Conservation (phyloP, 2,888 invertebrate genomes). For the Alitta virens region DNA sequence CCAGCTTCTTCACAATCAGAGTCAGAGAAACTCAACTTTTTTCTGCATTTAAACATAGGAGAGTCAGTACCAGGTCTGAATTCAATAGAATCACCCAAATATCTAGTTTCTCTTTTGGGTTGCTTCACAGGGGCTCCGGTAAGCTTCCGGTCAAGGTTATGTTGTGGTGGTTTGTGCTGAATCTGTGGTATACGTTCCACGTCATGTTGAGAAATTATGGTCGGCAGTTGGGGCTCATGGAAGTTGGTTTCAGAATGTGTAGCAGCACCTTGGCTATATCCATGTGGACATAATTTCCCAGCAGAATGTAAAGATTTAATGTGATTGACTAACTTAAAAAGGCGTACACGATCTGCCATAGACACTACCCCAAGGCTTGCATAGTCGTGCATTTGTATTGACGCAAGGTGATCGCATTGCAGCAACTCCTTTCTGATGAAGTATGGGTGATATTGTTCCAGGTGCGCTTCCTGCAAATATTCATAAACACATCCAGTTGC, state of each 20-base stretch:
- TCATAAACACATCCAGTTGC: slow-evolving; percentile 25
- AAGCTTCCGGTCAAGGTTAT: slow-evolving; percentile 1
- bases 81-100: background rate
- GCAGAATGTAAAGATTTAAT: slow-evolving; percentile 46
- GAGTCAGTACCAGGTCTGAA: slow-evolving; percentile 18
- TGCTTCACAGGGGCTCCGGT: background rate
- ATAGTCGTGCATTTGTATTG: slow-evolving; percentile 47
- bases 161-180: slow-evolving; percentile 1
- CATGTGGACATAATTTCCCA: slow-evolving; percentile 21
- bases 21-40: slow-evolving; percentile 26
- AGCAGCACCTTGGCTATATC: background rate
- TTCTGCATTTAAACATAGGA: slow-evolving; percentile 26
- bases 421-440: slow-evolving; percentile 47
- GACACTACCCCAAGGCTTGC: slow-evolving; percentile 42
- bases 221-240: background rate
- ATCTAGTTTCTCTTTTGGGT: background rate
- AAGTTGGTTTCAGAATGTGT: background rate
- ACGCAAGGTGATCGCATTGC: slow-evolving; percentile 43
- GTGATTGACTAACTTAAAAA: slow-evolving; percentile 48
- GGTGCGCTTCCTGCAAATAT: slow-evolving; percentile 43
- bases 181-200: background rate
- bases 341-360: slow-evolving; percentile 44
- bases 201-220: no score
- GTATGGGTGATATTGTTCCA: slow-evolving; percentile 50
- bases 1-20: slow-evolving; percentile 21